Conservation (phyloP, 2,888 invertebrate species). For the Clanis bilineata region DNA sequence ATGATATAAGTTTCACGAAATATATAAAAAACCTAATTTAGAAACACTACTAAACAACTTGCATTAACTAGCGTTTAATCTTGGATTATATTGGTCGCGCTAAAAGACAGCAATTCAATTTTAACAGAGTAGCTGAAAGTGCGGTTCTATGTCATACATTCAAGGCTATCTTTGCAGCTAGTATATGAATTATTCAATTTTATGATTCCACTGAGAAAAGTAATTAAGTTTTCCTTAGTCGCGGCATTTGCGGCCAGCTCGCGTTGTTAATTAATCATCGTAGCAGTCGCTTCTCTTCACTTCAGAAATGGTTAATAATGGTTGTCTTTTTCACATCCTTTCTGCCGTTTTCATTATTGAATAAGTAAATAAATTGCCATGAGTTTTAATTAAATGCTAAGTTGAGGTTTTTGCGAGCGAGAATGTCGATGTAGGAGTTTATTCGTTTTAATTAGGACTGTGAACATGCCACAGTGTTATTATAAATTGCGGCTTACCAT, state of each 20-base stretch:
- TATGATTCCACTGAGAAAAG: constrained; percentile 70
- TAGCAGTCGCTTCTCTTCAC: constrained; percentile 59
- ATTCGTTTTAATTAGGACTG: constrained; percentile 47
- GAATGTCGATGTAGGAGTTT: constrained; percentile 24
- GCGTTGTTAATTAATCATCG: constrained; percentile 71
- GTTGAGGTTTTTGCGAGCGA: constrained; percentile 39
- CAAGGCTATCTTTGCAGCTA: constrained; percentile 42
- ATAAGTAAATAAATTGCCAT: constrained; percentile 52
- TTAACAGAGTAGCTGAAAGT: background rate
- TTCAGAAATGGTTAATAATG: constrained; percentile 69
- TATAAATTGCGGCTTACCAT: background rate
- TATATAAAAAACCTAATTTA: no score
- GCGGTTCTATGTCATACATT: constrained; percentile 37
- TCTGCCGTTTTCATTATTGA: constrained; percentile 60
- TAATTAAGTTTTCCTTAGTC: constrained; percentile 71
- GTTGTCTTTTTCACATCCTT: constrained; percentile 65
- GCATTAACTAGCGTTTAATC: background rate
- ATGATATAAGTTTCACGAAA: no score
- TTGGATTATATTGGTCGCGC: background rate
- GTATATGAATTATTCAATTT: constrained; percentile 63
- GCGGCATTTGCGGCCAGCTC: constrained; percentile 60
- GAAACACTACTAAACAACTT: no score
- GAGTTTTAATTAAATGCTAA: constrained; percentile 49
- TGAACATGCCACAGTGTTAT: background rate
- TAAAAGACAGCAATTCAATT: background rate